A percentile compares a stretch with the other conserved stretches of the same genome.
These are phyloP conservation scores for Penaeus chinensis DNA, from an alignment of 1,140 invertebrate genomes.

Conservation along the genomic window DNA sequence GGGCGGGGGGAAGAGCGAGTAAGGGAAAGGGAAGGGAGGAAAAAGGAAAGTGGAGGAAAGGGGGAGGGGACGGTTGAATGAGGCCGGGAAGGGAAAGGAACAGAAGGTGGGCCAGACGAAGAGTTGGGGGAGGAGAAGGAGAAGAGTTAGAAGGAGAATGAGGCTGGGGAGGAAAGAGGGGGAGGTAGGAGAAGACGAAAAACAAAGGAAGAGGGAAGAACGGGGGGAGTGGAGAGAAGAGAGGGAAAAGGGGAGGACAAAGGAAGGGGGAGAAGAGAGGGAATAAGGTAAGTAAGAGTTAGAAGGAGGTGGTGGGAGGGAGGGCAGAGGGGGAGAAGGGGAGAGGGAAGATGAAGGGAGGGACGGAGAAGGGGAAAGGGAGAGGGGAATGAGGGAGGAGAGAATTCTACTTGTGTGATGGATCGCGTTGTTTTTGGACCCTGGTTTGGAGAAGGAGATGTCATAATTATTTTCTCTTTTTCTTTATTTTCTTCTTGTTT, in stretches of 20 bases:
- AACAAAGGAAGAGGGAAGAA: not conserved
- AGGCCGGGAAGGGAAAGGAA: not conserved
- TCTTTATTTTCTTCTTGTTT: not conserved
- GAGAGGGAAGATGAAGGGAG: slow-evolving; percentile 3
- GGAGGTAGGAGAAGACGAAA: not conserved
- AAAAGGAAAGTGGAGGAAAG: not conserved
- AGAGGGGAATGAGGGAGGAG: not conserved
- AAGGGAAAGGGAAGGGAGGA: not conserved
- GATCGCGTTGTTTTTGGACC: no score
- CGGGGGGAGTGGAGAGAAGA: not conserved
- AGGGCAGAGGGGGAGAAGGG: not conserved
- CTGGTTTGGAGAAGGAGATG: no score
- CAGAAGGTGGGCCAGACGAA: not conserved
- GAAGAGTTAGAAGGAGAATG: not conserved
- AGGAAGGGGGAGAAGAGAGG: not conserved
- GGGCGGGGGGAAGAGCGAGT: no score
- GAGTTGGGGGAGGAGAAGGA: not conserved
- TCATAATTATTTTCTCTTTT: no score
- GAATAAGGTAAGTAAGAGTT: not conserved
- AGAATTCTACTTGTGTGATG: no score
- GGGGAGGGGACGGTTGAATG: not conserved
- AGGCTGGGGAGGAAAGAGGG: not conserved
- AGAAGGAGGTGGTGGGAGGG: not conserved
- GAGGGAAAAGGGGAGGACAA: not conserved
- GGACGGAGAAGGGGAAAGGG: not conserved